Percentiles rank a stretch among this genome's conserved stretches.
phyloP scores from a whole-genome alignment of 1,140 invertebrate species.

The Hyphantria cunea region DNA sequence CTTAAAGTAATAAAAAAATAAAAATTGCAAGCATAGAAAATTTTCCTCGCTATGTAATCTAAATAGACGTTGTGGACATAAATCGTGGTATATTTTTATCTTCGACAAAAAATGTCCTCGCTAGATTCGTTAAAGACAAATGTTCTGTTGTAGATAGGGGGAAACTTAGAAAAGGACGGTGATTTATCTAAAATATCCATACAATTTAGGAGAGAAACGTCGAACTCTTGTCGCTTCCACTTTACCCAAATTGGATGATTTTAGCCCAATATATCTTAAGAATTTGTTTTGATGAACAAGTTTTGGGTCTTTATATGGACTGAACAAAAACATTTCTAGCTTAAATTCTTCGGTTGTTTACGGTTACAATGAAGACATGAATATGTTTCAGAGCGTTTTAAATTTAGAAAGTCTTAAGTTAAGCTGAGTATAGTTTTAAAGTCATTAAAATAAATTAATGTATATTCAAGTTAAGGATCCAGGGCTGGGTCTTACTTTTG shows the following conservation, averaged over 20 bases:
- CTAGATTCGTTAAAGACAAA: slow-evolving; percentile 72
- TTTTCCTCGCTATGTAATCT: slow-evolving; percentile 1
- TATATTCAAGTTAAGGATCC: no score
- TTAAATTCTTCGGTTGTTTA: slow-evolving; percentile 61
- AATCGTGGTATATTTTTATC: slow-evolving; percentile 27
- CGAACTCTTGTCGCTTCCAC: slow-evolving; percentile 72
- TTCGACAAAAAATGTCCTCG: slow-evolving; percentile 55
- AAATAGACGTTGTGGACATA: slow-evolving; percentile 12
- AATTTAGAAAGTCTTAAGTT: slow-evolving; percentile 43
- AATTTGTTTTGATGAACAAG: slow-evolving; percentile 73
- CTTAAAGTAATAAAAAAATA: no score
- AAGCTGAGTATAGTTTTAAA: not conserved
- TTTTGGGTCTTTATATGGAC: slow-evolving; percentile 48
- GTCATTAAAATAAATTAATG: not conserved
- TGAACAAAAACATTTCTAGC: slow-evolving; percentile 63
- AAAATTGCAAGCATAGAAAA: no score
- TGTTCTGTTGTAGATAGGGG: slow-evolving; percentile 73
- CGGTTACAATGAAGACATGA: slow-evolving; percentile 51
- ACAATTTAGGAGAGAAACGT: slow-evolving; percentile 74
- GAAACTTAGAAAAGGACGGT: slow-evolving; percentile 66
- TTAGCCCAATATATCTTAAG: slow-evolving; percentile 68
- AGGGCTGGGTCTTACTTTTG: no score
- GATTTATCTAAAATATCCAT: slow-evolving; percentile 80
- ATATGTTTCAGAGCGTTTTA: slow-evolving; percentile 42
- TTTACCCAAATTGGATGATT: slow-evolving; percentile 76